Conservation (phyloP, 2,113 vertebrate genomes). For the Muntiacus reevesi region DNA sequence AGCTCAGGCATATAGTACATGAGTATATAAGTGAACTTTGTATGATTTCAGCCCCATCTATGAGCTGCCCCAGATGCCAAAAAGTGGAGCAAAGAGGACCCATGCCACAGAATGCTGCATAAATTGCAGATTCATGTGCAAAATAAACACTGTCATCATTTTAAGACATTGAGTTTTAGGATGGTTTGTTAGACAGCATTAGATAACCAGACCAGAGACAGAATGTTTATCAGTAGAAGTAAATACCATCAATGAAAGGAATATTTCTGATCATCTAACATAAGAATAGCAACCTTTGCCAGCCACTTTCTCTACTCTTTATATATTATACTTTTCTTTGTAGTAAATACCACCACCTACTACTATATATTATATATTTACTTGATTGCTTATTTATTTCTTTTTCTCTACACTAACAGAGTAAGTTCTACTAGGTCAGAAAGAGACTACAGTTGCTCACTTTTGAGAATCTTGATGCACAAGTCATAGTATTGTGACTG, state of each 20-base stretch:
- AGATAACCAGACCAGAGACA: neutral
- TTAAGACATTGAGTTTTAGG: neutral
- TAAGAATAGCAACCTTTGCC: neutral
- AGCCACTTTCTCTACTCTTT: neutral
- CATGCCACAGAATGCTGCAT: fast-evolving
- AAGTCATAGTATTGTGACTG: neutral
- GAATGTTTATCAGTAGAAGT: neutral
- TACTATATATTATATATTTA: neutral
- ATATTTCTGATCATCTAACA: neutral
- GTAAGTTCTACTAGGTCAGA: neutral
- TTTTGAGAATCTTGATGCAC: neutral
- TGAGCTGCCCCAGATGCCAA: neutral
- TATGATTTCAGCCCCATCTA: neutral
- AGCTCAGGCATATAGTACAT: neutral
- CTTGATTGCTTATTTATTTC: neutral
- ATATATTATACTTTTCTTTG: neutral
- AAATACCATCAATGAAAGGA: neutral
- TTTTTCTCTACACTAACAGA: neutral
- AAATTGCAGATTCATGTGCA: neutral
- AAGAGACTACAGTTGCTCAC: neutral
- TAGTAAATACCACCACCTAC: neutral
- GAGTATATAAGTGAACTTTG: neutral
- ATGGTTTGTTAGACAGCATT: neutral
- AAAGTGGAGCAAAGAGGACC: neutral
- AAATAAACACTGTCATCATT: neutral